phyloP scores from a whole-genome alignment of 2,888 invertebrate genomes.

The Hofmannophila pseudospretella region DNA sequence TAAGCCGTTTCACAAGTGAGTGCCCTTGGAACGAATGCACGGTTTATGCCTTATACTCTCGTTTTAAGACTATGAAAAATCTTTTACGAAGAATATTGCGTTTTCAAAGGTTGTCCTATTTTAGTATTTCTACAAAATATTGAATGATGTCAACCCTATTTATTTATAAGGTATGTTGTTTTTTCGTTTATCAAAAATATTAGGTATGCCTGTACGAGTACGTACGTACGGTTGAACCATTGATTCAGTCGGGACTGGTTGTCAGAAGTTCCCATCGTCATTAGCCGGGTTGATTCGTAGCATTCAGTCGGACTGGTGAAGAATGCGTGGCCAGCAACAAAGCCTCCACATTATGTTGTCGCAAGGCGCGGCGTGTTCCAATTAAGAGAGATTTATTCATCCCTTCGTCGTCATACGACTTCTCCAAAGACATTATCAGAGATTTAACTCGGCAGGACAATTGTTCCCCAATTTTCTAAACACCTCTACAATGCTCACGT shows the following conservation, averaged over 20 bases:
- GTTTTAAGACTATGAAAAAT: constrained; percentile 55
- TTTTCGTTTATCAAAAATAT: constrained; percentile 24
- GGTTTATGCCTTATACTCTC: constrained; percentile 56
- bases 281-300: constrained; percentile 54
- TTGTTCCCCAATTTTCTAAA: constrained; percentile 73
- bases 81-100: constrained; percentile 28
- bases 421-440: constrained; percentile 65
- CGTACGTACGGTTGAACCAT: constrained; percentile 22
- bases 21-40: constrained; percentile 54
- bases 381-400: constrained; percentile 73
- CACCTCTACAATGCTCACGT: constrained; percentile 64
- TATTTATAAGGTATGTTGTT: constrained; percentile 12
- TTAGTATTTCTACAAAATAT: not conserved
- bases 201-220: constrained; percentile 16
- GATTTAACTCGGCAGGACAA: constrained; percentile 65
- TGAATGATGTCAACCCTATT: not conserved
- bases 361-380: constrained; percentile 58
- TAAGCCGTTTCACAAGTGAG: constrained; percentile 67
- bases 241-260: constrained; percentile 37
- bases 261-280: constrained; percentile 55
- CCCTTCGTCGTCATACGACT: constrained; percentile 53
- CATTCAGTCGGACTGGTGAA: constrained; percentile 45
- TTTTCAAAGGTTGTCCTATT: constrained; percentile 21
- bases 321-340: constrained; percentile 60
- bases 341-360: constrained; percentile 67